Conservation (phyloP, 2,888 invertebrate genomes). For the Hetaerina titia region DNA sequence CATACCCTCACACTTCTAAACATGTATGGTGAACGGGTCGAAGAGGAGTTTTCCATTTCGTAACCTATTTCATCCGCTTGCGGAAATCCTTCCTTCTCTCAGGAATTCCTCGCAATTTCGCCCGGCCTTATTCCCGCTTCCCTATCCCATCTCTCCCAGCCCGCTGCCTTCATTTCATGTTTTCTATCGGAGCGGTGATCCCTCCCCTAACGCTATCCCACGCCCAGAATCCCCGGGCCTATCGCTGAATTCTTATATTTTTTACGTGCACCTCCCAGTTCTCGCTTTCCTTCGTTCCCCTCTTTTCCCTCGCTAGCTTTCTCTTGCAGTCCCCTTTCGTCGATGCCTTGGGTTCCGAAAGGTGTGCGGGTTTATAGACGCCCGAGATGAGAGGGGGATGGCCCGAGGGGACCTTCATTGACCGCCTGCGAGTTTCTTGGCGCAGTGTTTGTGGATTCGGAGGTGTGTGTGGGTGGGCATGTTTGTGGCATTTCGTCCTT, state of each 20-base stretch:
- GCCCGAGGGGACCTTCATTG: conserved; percentile 33
- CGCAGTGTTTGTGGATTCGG: not conserved
- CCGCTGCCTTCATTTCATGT: conserved; percentile 14
- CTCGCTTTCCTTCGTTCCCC: not conserved
- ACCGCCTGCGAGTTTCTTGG: not conserved
- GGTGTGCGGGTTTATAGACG: not conserved
- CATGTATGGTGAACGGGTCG: no score
- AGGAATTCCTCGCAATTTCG: conserved; percentile 37
- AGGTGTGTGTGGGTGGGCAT: not conserved
- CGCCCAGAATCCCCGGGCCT: not conserved
- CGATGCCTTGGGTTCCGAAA: not conserved
- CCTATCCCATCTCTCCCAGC: no score
- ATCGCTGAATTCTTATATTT: not conserved
- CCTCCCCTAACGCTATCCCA: no score
- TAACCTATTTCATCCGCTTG: not conserved
- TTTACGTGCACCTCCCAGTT: not conserved
- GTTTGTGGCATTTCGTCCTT: no score
- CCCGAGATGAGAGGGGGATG: conserved; percentile 19
- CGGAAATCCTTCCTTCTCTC: not conserved
- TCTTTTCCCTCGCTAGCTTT: not conserved
- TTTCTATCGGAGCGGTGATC: not conserved
- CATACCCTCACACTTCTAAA: no score
- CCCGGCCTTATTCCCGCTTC: not conserved
- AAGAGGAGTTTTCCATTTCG: not conserved
- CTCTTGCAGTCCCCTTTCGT: not conserved